Base-by-base conservation (phyloP, 2,888 invertebrate species). In the Dyspetes luteomarginatus region DNA sequence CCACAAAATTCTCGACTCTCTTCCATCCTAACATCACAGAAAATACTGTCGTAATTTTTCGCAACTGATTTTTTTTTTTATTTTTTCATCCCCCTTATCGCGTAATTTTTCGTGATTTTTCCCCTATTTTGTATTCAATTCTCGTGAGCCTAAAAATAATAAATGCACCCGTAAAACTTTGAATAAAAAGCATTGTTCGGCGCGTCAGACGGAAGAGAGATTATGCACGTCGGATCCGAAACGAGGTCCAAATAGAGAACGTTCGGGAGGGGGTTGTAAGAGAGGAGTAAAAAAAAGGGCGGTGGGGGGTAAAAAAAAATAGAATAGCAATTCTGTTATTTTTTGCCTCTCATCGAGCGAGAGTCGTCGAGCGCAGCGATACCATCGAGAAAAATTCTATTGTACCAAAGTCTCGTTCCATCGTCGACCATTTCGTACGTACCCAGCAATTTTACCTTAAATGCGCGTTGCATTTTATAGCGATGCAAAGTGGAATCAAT, bases 401-500 rank as follows among this genome's bases (percentile, higher is more conserved):
- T 77, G 81, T 81, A 65, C 48, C 62, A 22, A 43, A 75, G 60
- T 30, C 45, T 58, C 73, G 73, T 81, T 78, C 74, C 43, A 68
- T 22, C 56, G 50, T 15, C 48, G 48, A 36, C 58, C 36, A 69
- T 78, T 75, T 74, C 68, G 68, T 81, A 68, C 81, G 73, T 78
- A 78, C 72, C 81, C n/a, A 68, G 81, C 79, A 82, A 83, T 82
- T 78, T 79, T 71, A 72, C 74, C 81, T 84, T 84, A 83, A 83
- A 84, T 78, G 85, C 83, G 78, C 71, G 75, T 73, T 76, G 78
- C 81, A 82, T 84, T 75, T 83, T 82, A 79, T 79, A 79, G 82
- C 82, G 81, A 83, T 82, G 83, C 83, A 85, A 81, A 84, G 85
- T 82, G 80, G 83, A 73, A 82, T 82, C 82, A 83, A 84, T 85